These are phyloP conservation scores for Caenorhabditis virilis DNA, from an alignment of 2,888 invertebrate genomes.

Conservation along the genomic window DNA sequence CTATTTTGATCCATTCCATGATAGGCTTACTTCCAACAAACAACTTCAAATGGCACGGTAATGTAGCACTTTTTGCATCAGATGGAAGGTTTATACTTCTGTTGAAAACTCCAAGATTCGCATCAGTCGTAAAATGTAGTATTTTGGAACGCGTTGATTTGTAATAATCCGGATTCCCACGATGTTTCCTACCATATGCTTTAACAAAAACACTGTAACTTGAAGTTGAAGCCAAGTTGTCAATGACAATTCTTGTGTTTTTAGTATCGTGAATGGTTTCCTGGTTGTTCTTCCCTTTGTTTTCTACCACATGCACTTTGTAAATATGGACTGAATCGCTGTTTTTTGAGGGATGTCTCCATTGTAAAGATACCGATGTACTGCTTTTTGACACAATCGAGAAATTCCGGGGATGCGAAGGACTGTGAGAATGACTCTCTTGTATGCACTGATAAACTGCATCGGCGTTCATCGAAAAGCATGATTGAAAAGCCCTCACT, in stretches of 20 bases:
- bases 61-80: constrained; percentile 2
- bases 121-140: constrained; percentile 21
- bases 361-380: constrained; percentile 12
- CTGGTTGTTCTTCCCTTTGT: constrained; percentile 2
- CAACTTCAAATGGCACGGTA: constrained; percentile 27
- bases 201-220: constrained; percentile 38
- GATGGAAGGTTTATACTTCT: constrained; percentile 13
- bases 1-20: constrained; percentile 33
- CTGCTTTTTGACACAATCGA: constrained; percentile 6
- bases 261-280: constrained; percentile 15
- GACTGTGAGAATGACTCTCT: constrained; percentile 49
- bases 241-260: constrained; percentile 4
- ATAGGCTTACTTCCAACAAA: constrained; percentile 2
- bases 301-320: constrained; percentile 22
- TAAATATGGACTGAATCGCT: constrained; percentile 14
- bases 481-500: constrained; percentile 14
- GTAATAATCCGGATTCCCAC: constrained; percentile 5
- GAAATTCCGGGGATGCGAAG: constrained; percentile 48
- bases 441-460: constrained; percentile 58
- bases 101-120: constrained; percentile 6
- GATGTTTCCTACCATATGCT: constrained; percentile 14
- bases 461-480: constrained; percentile 56
- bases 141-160: constrained; percentile 29
- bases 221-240: constrained; percentile 17
- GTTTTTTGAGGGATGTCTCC: constrained; percentile 30